Conservation (phyloP, 2,888 invertebrate genomes). For the Nomada lathburiana region DNA sequence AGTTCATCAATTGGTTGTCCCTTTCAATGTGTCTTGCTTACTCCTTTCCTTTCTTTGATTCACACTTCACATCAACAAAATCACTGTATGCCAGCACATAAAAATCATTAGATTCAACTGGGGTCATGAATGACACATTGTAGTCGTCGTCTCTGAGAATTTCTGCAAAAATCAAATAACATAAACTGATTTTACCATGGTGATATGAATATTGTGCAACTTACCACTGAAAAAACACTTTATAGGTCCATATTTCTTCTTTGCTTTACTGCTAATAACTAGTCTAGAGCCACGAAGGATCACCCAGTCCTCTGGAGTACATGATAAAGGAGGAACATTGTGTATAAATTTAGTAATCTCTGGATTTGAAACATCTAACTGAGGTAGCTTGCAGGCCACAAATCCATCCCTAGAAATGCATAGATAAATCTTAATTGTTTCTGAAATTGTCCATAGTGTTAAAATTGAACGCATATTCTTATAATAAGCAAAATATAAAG, state of each 20-base stretch:
- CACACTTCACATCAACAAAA: slow-evolving; percentile 89
- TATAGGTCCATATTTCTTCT: slow-evolving; percentile 82
- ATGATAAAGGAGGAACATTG: slow-evolving; percentile 87
- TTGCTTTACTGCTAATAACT: slow-evolving; percentile 85
- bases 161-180: slow-evolving; percentile 84
- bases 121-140: slow-evolving; percentile 85
- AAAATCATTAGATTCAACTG: slow-evolving; percentile 85
- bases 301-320: slow-evolving; percentile 91
- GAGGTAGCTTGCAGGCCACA: slow-evolving; percentile 88
- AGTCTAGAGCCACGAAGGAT: slow-evolving; percentile 86
- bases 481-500: slow-evolving; percentile 5
- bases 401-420: slow-evolving; percentile 74
- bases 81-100: slow-evolving; percentile 89
- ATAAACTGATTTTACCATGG: background rate
- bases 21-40: slow-evolving; percentile 73
- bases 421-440: background rate
- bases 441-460: slow-evolving; percentile 66
- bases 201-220: slow-evolving; percentile 18
- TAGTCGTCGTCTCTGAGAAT: slow-evolving; percentile 89
- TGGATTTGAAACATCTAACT: slow-evolving; percentile 88
- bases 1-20: background rate
- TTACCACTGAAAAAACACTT: slow-evolving; percentile 80
- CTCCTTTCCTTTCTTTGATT: slow-evolving; percentile 84
- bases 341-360: slow-evolving; percentile 91
- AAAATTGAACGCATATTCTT: slow-evolving; percentile 1